Conservation (phyloP, 2,113 vertebrate genomes). For the Thalassarche chlororhynchos region DNA sequence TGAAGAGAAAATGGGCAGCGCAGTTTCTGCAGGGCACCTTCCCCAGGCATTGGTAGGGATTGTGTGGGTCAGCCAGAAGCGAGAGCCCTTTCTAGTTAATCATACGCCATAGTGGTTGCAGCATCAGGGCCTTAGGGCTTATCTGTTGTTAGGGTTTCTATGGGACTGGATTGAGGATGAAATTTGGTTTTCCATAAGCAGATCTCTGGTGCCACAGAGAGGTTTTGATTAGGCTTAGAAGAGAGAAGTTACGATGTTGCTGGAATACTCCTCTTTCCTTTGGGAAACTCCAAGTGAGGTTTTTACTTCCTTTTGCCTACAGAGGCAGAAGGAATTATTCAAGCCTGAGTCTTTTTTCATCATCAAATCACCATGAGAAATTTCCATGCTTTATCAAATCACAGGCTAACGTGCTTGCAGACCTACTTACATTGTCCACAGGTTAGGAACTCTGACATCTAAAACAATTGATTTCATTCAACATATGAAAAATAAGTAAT, state of each 20-base stretch:
- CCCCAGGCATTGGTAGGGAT: accelerated
- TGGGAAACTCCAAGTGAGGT: neutral
- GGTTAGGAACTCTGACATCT: neutral
- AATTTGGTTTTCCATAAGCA: neutral
- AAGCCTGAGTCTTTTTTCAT: neutral
- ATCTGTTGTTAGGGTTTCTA: neutral
- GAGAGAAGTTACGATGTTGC: neutral
- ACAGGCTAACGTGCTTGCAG: neutral
- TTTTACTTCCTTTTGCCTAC: neutral
- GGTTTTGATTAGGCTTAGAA: neutral
- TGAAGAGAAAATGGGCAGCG: accelerated
- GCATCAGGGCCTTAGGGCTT: neutral
- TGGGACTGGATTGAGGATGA: neutral
- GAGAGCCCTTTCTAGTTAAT: neutral
- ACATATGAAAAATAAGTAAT: neutral
- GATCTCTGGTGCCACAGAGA: neutral
- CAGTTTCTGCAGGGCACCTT: neutral
- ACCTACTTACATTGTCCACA: neutral
- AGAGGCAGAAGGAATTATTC: neutral
- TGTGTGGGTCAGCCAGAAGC: neutral
- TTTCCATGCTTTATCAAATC: neutral
- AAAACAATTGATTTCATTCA: neutral
- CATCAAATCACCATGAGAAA: neutral
- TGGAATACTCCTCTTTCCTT: neutral
- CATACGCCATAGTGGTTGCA: accelerated